Evolutionary conservation across 1,140 invertebrate genomes (phyloP).

Genomic region (Rhagoletis zephyria): DNA sequence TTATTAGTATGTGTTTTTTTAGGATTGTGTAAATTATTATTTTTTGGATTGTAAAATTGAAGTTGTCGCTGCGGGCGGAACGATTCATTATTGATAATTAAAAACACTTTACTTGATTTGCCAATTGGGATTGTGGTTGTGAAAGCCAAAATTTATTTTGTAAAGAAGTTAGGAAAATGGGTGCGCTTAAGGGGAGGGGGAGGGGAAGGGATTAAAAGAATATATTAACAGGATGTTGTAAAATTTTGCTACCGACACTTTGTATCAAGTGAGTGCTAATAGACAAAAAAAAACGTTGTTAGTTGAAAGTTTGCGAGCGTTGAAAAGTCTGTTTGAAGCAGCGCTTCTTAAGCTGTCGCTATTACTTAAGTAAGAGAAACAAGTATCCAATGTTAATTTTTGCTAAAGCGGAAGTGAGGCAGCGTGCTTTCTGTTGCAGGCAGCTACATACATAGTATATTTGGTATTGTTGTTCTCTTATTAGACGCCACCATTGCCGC

Average conservation of each 20-base stretch:
- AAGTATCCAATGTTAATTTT: background rate
- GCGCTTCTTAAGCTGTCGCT: slow-evolving; percentile 20
- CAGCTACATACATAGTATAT: background rate
- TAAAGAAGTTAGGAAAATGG: background rate
- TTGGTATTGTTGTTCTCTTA: background rate
- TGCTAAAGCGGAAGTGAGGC: background rate
- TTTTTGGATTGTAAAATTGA: slow-evolving; percentile 29
- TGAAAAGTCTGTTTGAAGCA: background rate
- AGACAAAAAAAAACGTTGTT: background rate
- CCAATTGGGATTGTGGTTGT: background rate
- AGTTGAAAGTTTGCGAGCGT: background rate
- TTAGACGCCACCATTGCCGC: background rate
- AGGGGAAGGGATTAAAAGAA: no score
- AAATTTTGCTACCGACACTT: background rate
- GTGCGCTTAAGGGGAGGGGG: background rate
- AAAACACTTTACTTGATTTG: slow-evolving; percentile 50
- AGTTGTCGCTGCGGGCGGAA: slow-evolving; percentile 23
- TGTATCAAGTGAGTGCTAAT: background rate
- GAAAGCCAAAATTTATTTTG: background rate
- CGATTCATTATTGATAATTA: slow-evolving; percentile 53
- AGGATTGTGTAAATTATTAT: background rate
- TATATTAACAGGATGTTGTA: background rate
- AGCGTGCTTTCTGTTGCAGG: background rate
- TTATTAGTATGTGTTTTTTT: slow-evolving; percentile 8
- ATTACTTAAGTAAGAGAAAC: background rate